Evolutionary conservation across 2,797 vertebrate species (phyloP).

Genomic region (Syngnathus rostellatus): DNA sequence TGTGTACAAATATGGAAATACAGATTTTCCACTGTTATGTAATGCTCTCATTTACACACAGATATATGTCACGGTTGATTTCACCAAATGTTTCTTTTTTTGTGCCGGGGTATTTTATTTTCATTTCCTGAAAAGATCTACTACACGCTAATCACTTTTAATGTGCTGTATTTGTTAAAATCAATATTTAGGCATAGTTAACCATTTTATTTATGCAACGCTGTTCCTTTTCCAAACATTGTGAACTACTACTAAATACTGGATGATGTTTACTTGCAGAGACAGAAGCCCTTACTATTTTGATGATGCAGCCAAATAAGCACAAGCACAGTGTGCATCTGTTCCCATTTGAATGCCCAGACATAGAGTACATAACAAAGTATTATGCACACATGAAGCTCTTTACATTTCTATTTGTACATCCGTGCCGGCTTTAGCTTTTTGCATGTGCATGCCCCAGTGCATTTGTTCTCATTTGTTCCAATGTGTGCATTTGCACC

Average conservation of each 20-base stretch:
- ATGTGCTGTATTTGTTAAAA: background rate
- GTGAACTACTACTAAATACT: background rate
- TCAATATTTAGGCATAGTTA: background rate
- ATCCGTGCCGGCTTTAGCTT: constrained; percentile 17
- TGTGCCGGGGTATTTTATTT: background rate
- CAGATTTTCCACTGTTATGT: background rate
- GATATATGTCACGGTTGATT: background rate
- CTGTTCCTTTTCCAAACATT: background rate
- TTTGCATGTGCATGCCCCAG: constrained; percentile 23
- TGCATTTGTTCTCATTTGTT: constrained; percentile 31
- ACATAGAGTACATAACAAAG: constrained; percentile 14
- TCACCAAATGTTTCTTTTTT: background rate
- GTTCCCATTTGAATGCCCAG: constrained; percentile 24
- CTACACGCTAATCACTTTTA: background rate
- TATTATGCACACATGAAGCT: constrained; percentile 18
- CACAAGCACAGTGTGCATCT: constrained; percentile 28
- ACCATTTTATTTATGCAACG: background rate
- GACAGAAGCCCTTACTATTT: constrained; percentile 14
- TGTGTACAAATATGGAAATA: background rate
- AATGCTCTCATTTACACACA: background rate
- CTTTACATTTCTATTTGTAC: constrained; percentile 1
- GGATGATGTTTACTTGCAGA: background rate
- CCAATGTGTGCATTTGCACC: constrained; percentile 30
- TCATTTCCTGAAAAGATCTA: background rate
- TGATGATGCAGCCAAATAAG: constrained; percentile 32